phyloP scores from a whole-genome alignment of 2,888 invertebrate genomes.

The Pachycephus smyrnensis region DNA sequence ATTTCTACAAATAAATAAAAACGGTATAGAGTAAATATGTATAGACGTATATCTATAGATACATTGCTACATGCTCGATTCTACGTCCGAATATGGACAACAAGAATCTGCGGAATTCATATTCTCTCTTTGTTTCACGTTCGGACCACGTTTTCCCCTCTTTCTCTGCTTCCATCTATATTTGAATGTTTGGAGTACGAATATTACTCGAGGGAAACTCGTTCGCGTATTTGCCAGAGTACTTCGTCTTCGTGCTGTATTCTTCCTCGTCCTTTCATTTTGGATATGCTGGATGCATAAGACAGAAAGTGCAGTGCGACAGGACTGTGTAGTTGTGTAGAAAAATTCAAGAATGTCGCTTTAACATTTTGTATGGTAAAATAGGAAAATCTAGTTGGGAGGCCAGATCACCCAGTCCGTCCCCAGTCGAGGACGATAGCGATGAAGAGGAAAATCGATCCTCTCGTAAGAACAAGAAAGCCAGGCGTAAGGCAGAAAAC shows the following conservation, averaged over 20 bases:
- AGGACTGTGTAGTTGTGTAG: neutral
- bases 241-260: neutral
- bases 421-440: constrained; percentile 43
- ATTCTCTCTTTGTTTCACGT: neutral
- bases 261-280: neutral
- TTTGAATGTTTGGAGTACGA: neutral
- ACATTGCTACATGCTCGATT: neutral
- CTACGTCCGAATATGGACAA: neutral
- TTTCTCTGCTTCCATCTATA: neutral
- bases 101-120: neutral
- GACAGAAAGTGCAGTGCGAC: neutral
- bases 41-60: neutral
- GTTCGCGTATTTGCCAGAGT: neutral
- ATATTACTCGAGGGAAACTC: neutral
- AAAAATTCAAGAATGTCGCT: neutral
- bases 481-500: constrained; percentile 21
- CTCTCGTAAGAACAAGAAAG: constrained; percentile 26
- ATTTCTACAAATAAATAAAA: neutral
- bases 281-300: neutral
- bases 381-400: constrained; percentile 58
- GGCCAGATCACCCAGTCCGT: constrained; percentile 48
- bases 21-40: neutral
- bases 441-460: constrained; percentile 42
- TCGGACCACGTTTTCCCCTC: neutral
- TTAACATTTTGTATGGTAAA: neutral